Percentiles rank a stretch among this genome's conserved stretches.
These are phyloP conservation scores for Probaryconus sp. DNA, from an alignment of 1,140 invertebrate species.

Conservation along the genomic window DNA sequence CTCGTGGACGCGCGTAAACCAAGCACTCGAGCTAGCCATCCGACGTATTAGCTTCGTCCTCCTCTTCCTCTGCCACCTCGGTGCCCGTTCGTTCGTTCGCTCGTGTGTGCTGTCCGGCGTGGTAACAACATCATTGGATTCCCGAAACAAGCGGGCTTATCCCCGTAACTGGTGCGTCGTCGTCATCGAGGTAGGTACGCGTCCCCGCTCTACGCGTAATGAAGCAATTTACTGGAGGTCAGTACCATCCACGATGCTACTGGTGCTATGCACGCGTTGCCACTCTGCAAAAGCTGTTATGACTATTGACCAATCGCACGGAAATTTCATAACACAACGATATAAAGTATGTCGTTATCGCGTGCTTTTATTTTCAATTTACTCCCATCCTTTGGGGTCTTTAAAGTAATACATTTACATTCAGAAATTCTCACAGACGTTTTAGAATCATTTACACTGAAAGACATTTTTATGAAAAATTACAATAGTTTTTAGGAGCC, in stretches of 20 bases:
- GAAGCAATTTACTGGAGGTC: slow-evolving; percentile 68
- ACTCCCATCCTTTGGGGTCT: too few species aligned
- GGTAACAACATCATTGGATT: slow-evolving; percentile 70
- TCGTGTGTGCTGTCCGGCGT: slow-evolving; percentile 58
- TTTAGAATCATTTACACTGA: too few species aligned
- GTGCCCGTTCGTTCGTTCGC: slow-evolving; percentile 48
- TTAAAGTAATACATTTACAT: too few species aligned
- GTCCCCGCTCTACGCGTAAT: slow-evolving; percentile 65
- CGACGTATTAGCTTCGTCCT: slow-evolving; percentile 63
- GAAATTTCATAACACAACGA: slow-evolving; percentile 46
- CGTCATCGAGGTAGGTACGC: slow-evolving; percentile 64
- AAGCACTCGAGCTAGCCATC: slow-evolving; percentile 53
- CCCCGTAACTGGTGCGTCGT: slow-evolving; percentile 62
- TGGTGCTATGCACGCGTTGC: slow-evolving; percentile 41
- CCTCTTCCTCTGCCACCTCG: slow-evolving; percentile 49
- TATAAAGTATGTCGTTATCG: slow-evolving; percentile 36
- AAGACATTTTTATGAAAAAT: too few species aligned
- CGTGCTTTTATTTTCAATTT: slow-evolving; percentile 32
- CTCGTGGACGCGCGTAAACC: slow-evolving; percentile 63
- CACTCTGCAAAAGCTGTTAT: slow-evolving; percentile 52
- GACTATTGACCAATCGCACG: slow-evolving; percentile 51
- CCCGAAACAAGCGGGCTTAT: slow-evolving; percentile 70
- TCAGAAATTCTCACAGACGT: too few species aligned
- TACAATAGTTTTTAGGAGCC: too few species aligned
- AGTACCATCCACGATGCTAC: slow-evolving; percentile 53